A percentile compares a stretch with the other conserved stretches of the same genome.
phyloP scores from a whole-genome alignment of 2,797 vertebrate genomes.

The Lithobates sylvaticus region DNA sequence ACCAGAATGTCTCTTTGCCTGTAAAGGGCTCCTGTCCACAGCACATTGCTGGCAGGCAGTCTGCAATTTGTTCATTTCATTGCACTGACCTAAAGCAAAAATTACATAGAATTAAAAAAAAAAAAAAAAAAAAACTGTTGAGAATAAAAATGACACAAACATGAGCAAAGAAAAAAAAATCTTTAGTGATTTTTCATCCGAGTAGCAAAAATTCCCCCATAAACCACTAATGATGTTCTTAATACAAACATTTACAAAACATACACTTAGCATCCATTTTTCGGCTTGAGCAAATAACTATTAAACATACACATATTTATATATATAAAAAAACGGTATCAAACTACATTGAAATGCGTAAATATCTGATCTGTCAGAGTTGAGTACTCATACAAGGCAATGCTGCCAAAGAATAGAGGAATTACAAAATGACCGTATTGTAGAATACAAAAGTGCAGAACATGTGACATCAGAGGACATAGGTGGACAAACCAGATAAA shows the following conservation, averaged over 20 bases:
- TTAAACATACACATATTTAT: neutral
- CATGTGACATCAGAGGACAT: neutral
- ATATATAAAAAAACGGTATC: neutral
- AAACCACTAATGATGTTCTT: neutral
- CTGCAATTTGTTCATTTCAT: too few species aligned
- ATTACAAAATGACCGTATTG: neutral
- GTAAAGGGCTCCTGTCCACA: too few species aligned
- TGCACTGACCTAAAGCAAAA: too few species aligned
- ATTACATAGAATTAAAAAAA: too few species aligned
- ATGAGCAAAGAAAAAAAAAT: neutral
- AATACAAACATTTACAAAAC: neutral
- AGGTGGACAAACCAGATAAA: neutral
- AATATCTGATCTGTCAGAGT: neutral
- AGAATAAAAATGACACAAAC: neutral
- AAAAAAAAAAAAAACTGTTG: too few species aligned
- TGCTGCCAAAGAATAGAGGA: neutral
- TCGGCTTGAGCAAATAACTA: neutral
- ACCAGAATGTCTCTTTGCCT: too few species aligned
- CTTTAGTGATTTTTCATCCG: neutral
- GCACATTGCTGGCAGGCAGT: too few species aligned
- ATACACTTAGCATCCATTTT: neutral
- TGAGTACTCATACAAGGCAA: neutral
- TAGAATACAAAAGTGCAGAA: neutral
- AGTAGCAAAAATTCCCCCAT: neutral
- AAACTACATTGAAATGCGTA: neutral